These are phyloP conservation scores for Cheilosia grossa DNA, from an alignment of 2,888 invertebrate genomes.

Conservation along the genomic window DNA sequence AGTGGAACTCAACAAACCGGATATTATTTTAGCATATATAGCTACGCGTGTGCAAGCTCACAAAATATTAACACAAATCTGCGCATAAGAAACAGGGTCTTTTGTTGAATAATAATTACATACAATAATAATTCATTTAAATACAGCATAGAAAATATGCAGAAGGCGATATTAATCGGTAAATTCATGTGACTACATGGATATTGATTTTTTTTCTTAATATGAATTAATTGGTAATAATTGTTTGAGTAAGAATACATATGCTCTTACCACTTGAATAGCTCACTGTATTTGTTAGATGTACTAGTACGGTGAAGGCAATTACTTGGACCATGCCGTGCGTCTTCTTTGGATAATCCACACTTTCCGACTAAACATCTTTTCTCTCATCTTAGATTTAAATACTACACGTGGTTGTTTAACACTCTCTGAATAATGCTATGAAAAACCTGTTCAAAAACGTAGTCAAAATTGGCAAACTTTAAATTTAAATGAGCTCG, in stretches of 20 bases:
- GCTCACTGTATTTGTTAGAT: slow-evolving; percentile 1
- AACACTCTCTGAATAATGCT: no score
- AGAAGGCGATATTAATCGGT: background rate
- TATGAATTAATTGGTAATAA: background rate
- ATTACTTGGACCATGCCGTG: background rate
- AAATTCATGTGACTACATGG: background rate
- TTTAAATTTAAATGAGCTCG: no score
- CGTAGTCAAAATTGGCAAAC: no score
- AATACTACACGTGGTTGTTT: slow-evolving; percentile 3
- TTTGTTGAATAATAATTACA: background rate
- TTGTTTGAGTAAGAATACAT: background rate
- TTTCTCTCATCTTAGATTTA: background rate
- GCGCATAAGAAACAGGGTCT: no score
- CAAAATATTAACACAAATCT: no score
- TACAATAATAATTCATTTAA: background rate
- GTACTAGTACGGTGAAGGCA: background rate
- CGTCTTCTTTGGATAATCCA: background rate
- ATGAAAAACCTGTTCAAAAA: no score
- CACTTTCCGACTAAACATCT: background rate
- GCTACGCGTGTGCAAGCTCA: no score
- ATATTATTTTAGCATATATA: background rate
- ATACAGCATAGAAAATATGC: background rate
- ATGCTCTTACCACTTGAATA: slow-evolving; percentile 1
- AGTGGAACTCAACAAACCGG: slow-evolving; percentile 9
- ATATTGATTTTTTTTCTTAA: background rate